phyloP scores from a whole-genome alignment of 2,113 vertebrate species.

The Neodontobutis hainanensis region DNA sequence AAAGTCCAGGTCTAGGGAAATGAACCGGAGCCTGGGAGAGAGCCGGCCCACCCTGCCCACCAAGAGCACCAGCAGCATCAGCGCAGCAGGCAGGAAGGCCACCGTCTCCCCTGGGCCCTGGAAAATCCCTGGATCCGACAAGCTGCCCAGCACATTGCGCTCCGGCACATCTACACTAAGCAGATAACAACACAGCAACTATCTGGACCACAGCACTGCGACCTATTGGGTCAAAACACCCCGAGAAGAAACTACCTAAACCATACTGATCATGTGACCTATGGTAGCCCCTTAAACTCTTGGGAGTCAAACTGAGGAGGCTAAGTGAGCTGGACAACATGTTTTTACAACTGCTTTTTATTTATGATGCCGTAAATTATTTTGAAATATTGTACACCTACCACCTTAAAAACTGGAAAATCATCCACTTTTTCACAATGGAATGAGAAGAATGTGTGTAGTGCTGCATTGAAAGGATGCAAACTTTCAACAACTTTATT shows the following conservation, averaged over 20 bases:
- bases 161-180: slow-evolving; percentile 89
- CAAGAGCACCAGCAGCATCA: slow-evolving; percentile 74
- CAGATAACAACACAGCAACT: slow-evolving; percentile 80
- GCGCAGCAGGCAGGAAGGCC: slow-evolving; percentile 82
- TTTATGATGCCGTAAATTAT: slow-evolving; percentile 93
- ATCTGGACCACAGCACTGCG: slow-evolving; percentile 16
- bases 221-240: background rate
- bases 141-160: slow-evolving; percentile 88
- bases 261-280: slow-evolving; percentile 19
- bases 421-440: slow-evolving; percentile 66
- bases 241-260: slow-evolving; percentile 20
- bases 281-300: slow-evolving; percentile 5
- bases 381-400: slow-evolving; percentile 86
- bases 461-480: slow-evolving; percentile 68
- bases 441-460: slow-evolving; percentile 66
- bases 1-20: slow-evolving; percentile 78
- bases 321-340: slow-evolving; percentile 47
- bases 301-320: slow-evolving; percentile 27
- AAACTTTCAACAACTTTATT: slow-evolving; percentile 61
- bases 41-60: slow-evolving; percentile 77
- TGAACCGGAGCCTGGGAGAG: slow-evolving; percentile 76
- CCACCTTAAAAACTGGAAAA: slow-evolving; percentile 87
- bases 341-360: slow-evolving; percentile 79
- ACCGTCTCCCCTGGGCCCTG: slow-evolving; percentile 94
- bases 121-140: slow-evolving; percentile 96